phyloP scores from a whole-genome alignment of 2,797 vertebrate species.

The Oryzias dopingdopingensis region DNA sequence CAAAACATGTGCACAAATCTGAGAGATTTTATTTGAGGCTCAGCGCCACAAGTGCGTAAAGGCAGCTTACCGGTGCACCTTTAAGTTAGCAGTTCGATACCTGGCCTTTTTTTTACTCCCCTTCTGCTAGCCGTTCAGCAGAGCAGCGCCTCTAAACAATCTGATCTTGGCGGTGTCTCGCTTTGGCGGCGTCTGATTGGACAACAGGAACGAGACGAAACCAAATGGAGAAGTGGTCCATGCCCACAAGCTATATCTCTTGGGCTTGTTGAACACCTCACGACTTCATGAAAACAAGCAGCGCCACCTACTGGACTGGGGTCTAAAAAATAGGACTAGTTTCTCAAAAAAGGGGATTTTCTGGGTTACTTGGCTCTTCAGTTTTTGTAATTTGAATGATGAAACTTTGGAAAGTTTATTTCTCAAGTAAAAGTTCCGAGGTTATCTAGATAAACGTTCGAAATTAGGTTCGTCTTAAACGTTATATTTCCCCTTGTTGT shows the following conservation, averaged over 20 bases:
- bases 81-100: constrained; percentile 52
- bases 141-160: constrained; percentile 72
- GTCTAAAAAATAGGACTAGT: too few species aligned
- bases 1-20: not conserved
- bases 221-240: constrained; percentile 32
- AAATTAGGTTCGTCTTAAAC: too few species aligned
- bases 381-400: too few species aligned
- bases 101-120: constrained; percentile 47
- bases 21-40: not conserved
- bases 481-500: too few species aligned
- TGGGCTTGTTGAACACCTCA: constrained; percentile 17
- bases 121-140: constrained; percentile 56
- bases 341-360: too few species aligned
- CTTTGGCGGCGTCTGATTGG: constrained; percentile 69
- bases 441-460: too few species aligned
- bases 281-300: not conserved
- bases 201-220: constrained; percentile 52
- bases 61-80: constrained; percentile 66
- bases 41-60: constrained; percentile 14
- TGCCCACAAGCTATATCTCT: constrained; percentile 38
- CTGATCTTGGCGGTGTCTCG: constrained; percentile 85
- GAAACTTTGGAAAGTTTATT: too few species aligned
- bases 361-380: too few species aligned
- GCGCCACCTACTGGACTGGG: constrained; percentile 40
- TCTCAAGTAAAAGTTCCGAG: too few species aligned